phyloP scores from a whole-genome alignment of 2,113 vertebrate genomes.

The Chamaea fasciata region DNA sequence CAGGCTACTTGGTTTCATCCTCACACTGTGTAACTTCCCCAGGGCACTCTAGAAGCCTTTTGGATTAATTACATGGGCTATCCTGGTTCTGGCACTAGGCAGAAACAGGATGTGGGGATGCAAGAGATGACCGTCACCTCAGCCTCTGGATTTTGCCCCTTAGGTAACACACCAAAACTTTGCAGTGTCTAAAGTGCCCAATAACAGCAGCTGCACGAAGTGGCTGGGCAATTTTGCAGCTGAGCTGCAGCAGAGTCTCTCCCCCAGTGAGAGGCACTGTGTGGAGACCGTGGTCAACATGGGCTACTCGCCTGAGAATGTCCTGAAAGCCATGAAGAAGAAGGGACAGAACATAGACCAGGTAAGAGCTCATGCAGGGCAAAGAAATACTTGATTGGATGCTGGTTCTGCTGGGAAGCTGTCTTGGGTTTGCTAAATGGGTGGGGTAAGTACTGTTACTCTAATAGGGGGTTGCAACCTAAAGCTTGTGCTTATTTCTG shows the following conservation, averaged over 20 bases:
- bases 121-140: neutral
- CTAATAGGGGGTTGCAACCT: neutral
- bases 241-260: constrained; percentile 78
- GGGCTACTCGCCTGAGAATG: constrained; percentile 91
- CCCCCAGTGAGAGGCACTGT: constrained; percentile 85
- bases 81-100: neutral
- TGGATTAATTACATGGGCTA: neutral
- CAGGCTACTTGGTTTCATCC: neutral
- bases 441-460: fast-evolving
- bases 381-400: neutral
- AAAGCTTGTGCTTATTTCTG: neutral
- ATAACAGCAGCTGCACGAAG: constrained; percentile 39
- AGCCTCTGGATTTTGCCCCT: neutral
- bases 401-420: neutral
- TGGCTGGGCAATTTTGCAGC: neutral
- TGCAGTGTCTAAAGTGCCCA: constrained; percentile 74
- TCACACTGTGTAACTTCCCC: neutral
- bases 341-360: constrained; percentile 95
- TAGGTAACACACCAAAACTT: constrained; percentile 70
- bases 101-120: neutral
- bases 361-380: constrained; percentile 59
- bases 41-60: neutral
- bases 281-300: constrained; percentile 90
- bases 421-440: neutral
- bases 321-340: constrained; percentile 93